A percentile compares a stretch with the other conserved stretches of the same genome.
Conservation (phyloP, 2,888 invertebrate genomes). For the Zhengitettix transpicula region DNA sequence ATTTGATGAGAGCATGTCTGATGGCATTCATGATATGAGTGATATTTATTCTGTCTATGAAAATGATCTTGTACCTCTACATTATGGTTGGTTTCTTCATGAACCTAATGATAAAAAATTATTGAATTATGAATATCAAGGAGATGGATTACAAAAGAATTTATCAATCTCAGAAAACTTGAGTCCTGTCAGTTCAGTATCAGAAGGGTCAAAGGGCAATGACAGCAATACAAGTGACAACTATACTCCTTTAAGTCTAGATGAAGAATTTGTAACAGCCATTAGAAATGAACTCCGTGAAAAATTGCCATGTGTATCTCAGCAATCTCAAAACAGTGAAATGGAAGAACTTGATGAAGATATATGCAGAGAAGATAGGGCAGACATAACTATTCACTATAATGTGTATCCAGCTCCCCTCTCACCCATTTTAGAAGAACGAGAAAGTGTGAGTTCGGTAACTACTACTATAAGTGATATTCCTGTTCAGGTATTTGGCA, state of each 20-base stretch:
- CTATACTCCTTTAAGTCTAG: slow-evolving; percentile 38
- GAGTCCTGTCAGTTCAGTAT: slow-evolving; percentile 1
- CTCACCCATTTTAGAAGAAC: slow-evolving; percentile 44
- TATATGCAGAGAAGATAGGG: slow-evolving; percentile 10
- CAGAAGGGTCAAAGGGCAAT: background rate
- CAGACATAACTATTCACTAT: slow-evolving; percentile 23
- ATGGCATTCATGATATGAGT: too few species aligned
- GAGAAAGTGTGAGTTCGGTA: slow-evolving; percentile 21
- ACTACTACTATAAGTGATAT: slow-evolving; percentile 13
- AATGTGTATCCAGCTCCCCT: slow-evolving; percentile 38
- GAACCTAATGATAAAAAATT: slow-evolving; percentile 8
- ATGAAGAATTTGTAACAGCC: slow-evolving; percentile 54
- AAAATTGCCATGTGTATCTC: slow-evolving; percentile 47
- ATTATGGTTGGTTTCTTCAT: slow-evolving; percentile 17
- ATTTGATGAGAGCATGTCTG: too few species aligned
- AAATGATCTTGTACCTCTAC: background rate
- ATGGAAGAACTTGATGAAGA: slow-evolving; percentile 13
- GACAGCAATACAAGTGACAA: slow-evolving; percentile 21
- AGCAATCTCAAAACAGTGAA: slow-evolving; percentile 23
- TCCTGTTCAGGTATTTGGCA: background rate
- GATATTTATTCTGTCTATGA: background rate
- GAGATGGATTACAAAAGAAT: background rate
- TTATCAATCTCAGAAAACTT: background rate
- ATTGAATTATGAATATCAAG: background rate
- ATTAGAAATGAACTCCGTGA: slow-evolving; percentile 50